These are phyloP conservation scores for Drosophila nikananu DNA, from an alignment of 1,140 invertebrate genomes.

Conservation along the genomic window DNA sequence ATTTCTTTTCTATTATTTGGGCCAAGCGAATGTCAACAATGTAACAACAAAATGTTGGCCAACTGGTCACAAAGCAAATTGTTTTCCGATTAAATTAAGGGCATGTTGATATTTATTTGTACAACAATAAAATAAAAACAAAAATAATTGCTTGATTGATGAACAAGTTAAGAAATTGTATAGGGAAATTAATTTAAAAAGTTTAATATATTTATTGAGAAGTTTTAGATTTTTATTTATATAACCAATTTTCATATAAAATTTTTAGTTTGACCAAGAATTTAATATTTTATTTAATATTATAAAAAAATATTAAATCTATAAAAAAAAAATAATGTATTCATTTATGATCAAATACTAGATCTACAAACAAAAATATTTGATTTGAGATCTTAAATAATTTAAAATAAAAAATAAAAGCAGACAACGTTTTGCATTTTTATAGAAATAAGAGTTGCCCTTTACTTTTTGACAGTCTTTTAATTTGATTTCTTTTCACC, in stretches of 20 bases:
- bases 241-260: too few species aligned
- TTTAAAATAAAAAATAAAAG: background rate
- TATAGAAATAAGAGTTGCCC: too few species aligned
- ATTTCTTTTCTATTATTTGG: constrained; percentile 6
- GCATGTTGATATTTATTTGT: constrained; percentile 1
- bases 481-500: constrained; percentile 2
- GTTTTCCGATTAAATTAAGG: constrained; percentile 8
- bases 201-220: background rate
- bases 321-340: too few species aligned
- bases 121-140: background rate
- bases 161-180: background rate
- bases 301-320: too few species aligned
- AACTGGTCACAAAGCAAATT: constrained; percentile 5
- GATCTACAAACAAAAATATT: background rate
- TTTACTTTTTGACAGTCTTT: too few species aligned
- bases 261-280: background rate
- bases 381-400: background rate
- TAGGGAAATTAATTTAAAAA: background rate
- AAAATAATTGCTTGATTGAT: background rate
- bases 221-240: background rate
- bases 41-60: constrained; percentile 4
- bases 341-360: background rate
- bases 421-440: background rate
- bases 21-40: constrained; percentile 1
- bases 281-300: background rate